These are phyloP conservation scores for Eciton burchellii DNA, from an alignment of 1,140 invertebrate genomes.

Conservation along the genomic window DNA sequence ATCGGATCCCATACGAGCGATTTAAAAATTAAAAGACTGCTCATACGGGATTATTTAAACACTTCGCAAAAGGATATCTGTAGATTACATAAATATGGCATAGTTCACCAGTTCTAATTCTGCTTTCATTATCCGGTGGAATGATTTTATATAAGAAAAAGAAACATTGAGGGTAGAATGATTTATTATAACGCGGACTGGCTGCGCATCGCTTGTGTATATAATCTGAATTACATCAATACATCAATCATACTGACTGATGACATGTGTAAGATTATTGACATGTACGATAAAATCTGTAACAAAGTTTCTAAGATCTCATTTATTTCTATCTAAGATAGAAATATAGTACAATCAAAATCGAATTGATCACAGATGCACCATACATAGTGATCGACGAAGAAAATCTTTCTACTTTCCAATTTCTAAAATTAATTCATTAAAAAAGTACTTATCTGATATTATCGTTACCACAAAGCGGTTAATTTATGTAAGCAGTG, in stretches of 20 bases:
- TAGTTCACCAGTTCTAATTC: no score
- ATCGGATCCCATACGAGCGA: no score
- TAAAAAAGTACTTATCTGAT: neutral
- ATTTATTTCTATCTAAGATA: neutral
- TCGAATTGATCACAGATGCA: neutral
- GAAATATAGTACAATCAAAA: neutral
- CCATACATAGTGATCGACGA: neutral
- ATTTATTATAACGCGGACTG: neutral
- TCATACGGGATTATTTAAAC: no score
- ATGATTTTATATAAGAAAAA: neutral
- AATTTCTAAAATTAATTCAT: constrained; percentile 11
- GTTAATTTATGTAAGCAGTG: neutral
- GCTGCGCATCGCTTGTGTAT: neutral
- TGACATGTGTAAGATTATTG: neutral
- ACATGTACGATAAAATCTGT: neutral
- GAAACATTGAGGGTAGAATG: neutral
- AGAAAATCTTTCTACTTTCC: constrained; percentile 21
- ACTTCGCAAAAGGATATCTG: no score
- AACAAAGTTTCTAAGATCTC: neutral
- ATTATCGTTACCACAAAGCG: neutral
- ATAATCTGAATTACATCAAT: neutral
- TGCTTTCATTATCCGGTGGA: no score
- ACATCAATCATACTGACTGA: neutral
- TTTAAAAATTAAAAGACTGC: no score
- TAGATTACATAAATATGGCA: no score